Evolutionary conservation across 2,888 invertebrate species (phyloP), one percentile per base, ranked within the genome.

Genomic region (Sceliomorpha sp.): DNA sequence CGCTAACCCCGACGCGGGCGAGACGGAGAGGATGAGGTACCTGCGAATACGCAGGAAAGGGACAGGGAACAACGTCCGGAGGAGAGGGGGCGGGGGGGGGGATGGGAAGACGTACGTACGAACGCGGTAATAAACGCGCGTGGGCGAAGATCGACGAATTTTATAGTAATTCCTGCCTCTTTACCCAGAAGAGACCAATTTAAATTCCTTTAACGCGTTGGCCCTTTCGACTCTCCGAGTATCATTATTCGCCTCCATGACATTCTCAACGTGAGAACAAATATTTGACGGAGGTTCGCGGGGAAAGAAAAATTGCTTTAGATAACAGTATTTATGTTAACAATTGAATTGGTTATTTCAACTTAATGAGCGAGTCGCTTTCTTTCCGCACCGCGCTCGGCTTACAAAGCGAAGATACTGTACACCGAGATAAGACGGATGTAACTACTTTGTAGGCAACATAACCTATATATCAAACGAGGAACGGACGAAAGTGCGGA

Each of bases 101-200:
- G 37, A 45, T 53, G 55, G 40, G 40, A 55, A 48, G 72, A 67
- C 55, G 60, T 55, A 67, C 69, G 69, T 47, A 62, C 70, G 76
- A 67, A 70, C 70, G 68, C n/a, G 73, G 77, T 76, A 80, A 79
- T 81, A 80, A 79, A 81, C 75, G 74, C 75, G 82, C 78, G 81
- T 82, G 81, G 82, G 82, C 78, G 67, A 48, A 17, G 73, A 78
- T 78, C 79, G 73, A 76, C 79, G 80, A 80, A 78, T 82, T 82
- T 82, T 76, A 77, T 76, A 79, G 79, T 77, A 78, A 80, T 80
- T 78, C 74, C 73, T 72, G 70, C 68, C 74, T 77, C 74, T 76
- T 77, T 76, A 75, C 71, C 73, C 75, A 53, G 50, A 75, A 62
- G 77, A 78, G 75, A 72, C 76, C 80, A 79, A 81, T 82, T 81